Conservation (phyloP, 2,888 invertebrate genomes). For the Drosophila paranaensis region DNA sequence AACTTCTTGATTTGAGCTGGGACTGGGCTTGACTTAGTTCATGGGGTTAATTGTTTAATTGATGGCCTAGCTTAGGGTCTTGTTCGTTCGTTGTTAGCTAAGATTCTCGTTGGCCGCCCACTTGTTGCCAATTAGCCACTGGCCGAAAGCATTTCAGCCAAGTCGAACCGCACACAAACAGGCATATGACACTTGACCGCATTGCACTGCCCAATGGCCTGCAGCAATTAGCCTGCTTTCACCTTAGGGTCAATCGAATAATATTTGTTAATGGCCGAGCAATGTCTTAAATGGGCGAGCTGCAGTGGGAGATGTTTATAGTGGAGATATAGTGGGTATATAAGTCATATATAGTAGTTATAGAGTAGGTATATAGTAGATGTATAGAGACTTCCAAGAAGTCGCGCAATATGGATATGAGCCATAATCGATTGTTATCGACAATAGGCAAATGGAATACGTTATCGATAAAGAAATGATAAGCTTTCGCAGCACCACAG, state of each 20-base stretch:
- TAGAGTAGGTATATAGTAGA: not conserved
- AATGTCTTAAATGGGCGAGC: not conserved
- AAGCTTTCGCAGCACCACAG: too few relatives aligned
- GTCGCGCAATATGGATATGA: too few relatives aligned
- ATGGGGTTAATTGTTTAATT: slow-evolving; percentile 56
- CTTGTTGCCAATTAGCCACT: slow-evolving; percentile 47
- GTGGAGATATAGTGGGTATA: not conserved
- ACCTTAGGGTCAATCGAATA: slow-evolving; percentile 37
- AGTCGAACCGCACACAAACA: not conserved
- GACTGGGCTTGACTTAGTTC: slow-evolving; percentile 5
- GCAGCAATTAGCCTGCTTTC: slow-evolving; percentile 26
- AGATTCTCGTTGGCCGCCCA: slow-evolving; percentile 24
- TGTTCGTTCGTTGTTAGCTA: slow-evolving; percentile 3
- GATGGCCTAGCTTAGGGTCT: slow-evolving; percentile 43
- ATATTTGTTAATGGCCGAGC: not conserved
- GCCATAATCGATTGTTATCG: too few relatives aligned
- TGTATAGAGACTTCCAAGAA: too few relatives aligned
- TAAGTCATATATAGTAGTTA: not conserved
- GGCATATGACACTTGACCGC: slow-evolving; percentile 36
- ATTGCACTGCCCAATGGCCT: slow-evolving; percentile 20
- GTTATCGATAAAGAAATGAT: too few relatives aligned
- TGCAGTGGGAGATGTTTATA: not conserved
- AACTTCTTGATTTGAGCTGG: slow-evolving; percentile 6
- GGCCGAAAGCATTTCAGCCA: slow-evolving; percentile 2
- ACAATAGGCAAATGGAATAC: too few relatives aligned